Evolutionary conservation across 2,113 vertebrate genomes (phyloP).

Genomic region (Sylvia atricapilla): DNA sequence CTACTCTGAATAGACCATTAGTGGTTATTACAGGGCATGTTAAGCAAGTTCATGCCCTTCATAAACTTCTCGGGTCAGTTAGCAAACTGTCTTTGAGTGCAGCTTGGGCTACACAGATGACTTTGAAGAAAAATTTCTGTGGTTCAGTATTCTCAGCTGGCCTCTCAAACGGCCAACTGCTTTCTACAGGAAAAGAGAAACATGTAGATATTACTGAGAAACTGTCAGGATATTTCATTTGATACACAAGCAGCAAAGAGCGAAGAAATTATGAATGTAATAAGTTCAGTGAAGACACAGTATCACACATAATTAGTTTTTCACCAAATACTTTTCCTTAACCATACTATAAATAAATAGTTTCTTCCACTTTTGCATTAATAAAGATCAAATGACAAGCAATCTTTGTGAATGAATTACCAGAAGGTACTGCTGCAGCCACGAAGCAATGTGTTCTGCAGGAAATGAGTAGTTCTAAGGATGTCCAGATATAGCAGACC

Average conservation of each 20-base stretch:
- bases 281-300: not conserved
- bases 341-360: conserved; percentile 15
- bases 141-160: not conserved
- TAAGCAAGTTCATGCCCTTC: not conserved
- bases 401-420: conserved; percentile 23
- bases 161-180: not conserved
- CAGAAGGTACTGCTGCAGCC: conserved; percentile 5
- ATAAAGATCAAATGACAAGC: conserved; percentile 50
- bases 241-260: not conserved
- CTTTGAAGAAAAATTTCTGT: not conserved
- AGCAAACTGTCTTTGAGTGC: not conserved
- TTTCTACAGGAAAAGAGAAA: not conserved
- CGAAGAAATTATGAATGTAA: not conserved
- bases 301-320: not conserved
- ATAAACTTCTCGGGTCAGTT: not conserved
- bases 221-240: not conserved
- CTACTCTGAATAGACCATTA: not conserved
- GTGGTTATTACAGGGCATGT: not conserved
- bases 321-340: not conserved
- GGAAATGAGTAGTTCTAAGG: not conserved
- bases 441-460: not conserved
- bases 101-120: not conserved
- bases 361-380: conserved; percentile 22
- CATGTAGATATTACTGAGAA: not conserved
- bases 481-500: not conserved